Conservation (phyloP, 37 sponge, comb jelly and placozoan genomes). For the Beroe forskalii region DNA sequence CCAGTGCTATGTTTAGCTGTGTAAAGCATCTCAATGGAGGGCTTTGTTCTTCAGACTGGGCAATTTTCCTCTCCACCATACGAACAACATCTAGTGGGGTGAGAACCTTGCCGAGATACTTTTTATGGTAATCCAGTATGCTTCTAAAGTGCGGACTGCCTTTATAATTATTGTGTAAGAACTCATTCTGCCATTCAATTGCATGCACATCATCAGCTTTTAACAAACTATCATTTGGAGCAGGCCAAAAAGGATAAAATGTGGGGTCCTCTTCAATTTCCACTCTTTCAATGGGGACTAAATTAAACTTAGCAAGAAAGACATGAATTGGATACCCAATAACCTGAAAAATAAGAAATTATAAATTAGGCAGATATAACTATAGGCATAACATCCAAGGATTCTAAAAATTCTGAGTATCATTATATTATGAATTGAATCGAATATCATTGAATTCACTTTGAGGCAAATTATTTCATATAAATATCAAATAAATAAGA, state of each 20-base stretch:
- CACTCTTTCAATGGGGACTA: slow-evolving; percentile 1
- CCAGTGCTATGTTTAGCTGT: not conserved
- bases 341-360: no score
- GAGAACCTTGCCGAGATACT: not conserved
- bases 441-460: no score
- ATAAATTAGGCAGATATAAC: no score
- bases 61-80: not conserved
- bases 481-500: no score
- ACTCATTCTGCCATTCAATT: not conserved
- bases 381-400: no score
- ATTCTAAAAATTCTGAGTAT: no score
- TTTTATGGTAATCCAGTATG: slow-evolving; percentile 48
- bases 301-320: slow-evolving; percentile 33
- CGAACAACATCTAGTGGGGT: slow-evolving; percentile 24
- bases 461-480: no score
- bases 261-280: slow-evolving; percentile 12
- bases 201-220: not conserved
- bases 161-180: not conserved
- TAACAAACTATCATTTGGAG: not conserved
- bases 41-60: not conserved
- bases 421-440: no score
- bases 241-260: slow-evolving; percentile 35
- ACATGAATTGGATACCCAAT: slow-evolving; percentile 2
- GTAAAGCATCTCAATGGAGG: slow-evolving; percentile 26
- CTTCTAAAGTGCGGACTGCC: not conserved